A percentile compares a stretch with the other conserved stretches of the same genome.
These are phyloP conservation scores for Drosophila affinis DNA, from an alignment of 2,888 invertebrate genomes.

Conservation along the genomic window DNA sequence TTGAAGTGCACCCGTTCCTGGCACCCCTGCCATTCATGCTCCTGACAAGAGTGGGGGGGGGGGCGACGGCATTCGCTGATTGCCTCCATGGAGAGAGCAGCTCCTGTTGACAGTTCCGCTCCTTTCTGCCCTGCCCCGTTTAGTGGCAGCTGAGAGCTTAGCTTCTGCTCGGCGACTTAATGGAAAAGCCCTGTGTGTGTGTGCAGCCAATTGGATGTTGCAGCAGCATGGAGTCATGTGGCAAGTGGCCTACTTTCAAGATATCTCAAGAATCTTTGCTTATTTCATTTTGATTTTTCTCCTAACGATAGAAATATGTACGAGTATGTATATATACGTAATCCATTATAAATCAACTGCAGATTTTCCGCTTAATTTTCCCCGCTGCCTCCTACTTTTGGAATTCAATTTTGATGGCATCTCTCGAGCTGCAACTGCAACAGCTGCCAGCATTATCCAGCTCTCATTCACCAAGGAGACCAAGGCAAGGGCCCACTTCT, in stretches of 20 bases:
- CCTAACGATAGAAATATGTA: constrained; percentile 22
- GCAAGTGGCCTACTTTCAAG: constrained; percentile 48
- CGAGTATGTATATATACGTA: not conserved
- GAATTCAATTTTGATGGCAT: constrained; percentile 31
- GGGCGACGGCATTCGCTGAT: constrained; percentile 41
- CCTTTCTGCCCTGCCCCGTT: not conserved
- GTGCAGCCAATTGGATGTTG: constrained; percentile 38
- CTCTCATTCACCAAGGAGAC: not conserved
- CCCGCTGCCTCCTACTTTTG: constrained; percentile 20
- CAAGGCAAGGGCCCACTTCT: constrained; percentile 27
- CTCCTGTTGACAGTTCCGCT: too few relatives aligned
- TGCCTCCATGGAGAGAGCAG: constrained; percentile 46
- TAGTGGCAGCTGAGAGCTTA: not conserved
- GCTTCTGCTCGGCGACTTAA: constrained; percentile 48
- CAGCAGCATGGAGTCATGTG: constrained; percentile 2
- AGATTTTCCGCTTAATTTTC: constrained; percentile 32
- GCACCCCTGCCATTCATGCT: constrained; percentile 53
- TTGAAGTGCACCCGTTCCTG: constrained; percentile 54
- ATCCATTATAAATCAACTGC: constrained; percentile 32
- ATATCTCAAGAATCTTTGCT: constrained; percentile 4
- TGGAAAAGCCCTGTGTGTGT: constrained; percentile 57
- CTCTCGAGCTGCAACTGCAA: constrained; percentile 24
- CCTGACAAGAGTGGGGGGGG: constrained; percentile 39
- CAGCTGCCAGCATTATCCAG: constrained; percentile 29
- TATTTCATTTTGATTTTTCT: not conserved